Evolutionary conservation across 2,113 vertebrate genomes (phyloP), one percentile per base, ranked within the genome.

Genomic region (Nycticorax nycticorax): DNA sequence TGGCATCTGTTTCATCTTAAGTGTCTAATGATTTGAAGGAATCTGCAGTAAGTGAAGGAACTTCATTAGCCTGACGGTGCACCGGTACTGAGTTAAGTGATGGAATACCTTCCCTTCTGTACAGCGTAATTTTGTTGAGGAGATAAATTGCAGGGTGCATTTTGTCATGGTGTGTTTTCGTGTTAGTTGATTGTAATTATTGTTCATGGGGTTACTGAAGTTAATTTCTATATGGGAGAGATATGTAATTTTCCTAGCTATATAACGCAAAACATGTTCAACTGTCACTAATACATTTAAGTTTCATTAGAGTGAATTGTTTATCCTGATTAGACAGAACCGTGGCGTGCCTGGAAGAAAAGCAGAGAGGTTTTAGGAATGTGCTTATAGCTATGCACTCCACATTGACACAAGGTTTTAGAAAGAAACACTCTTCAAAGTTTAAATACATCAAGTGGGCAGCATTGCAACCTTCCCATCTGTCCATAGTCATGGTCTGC

Each of bases 191-290:
- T 72, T 97, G 66, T 95, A 97, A 93, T 88, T 83, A 95, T 92
- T 96, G 85, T 93, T 96, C 84, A 22, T 93, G 32, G 24, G 82
- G 86, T 96, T 95, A 57, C 50, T 55, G 52, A 85, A 92, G 82
- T 94, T 96, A 96, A 95, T 95, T 94, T 92, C 86, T 96, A 24
- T 95, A 88, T 90, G 72, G 63, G 37, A 91, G 89, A 92, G 92
- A 33, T 56, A 82, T 82, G 73, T 83, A 50, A 82, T 97, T 89
- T 94, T 96, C 95, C 68, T 96, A 83, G 89, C 63, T 89, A 53
- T 92, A 41, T 90, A 66, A 39, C 89, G 37, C 88, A 85, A 78
- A 95, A 53, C 57, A 74, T 64, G 30, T 85, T 96, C 74, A 91
- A 9, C 90, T 96, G 15, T 88, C 81, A 79, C 73, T 85, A 92